A percentile compares a stretch with the other conserved stretches of the same genome.
Evolutionary conservation across 2,888 invertebrate species (phyloP).

Genomic region (Neoascia interrupta): DNA sequence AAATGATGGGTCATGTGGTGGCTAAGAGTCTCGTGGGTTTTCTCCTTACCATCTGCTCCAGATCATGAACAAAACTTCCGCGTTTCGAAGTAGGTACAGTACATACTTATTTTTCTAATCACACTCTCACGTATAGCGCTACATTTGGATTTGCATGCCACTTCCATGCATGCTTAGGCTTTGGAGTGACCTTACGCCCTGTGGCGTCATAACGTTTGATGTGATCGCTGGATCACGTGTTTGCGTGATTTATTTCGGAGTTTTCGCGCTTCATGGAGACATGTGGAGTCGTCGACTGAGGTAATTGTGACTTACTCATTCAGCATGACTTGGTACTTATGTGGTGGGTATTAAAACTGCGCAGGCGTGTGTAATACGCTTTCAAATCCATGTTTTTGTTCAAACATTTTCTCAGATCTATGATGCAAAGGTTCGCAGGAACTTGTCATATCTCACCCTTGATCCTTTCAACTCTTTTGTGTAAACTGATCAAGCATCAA

Average conservation of each 20-base stretch:
- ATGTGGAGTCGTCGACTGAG: conserved; percentile 44
- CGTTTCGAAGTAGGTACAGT: conserved; percentile 10
- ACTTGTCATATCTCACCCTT: no score
- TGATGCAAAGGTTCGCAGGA: no score
- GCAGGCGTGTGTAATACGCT: no score
- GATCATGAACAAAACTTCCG: conserved; percentile 51
- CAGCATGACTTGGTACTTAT: conserved; percentile 53
- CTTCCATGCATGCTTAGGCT: neutral
- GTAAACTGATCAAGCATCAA: no score
- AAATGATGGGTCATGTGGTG: conserved; percentile 48
- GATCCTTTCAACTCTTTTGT: no score
- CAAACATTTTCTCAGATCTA: no score
- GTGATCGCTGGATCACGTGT: conserved; percentile 63
- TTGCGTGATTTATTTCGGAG: conserved; percentile 64
- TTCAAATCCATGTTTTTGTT: no score
- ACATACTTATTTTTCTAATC: conserved; percentile 49
- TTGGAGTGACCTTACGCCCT: conserved; percentile 62
- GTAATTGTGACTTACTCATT: conserved; percentile 60
- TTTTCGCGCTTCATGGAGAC: conserved; percentile 38
- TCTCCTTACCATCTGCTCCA: conserved; percentile 38
- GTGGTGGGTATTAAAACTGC: no score
- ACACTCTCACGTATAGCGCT: conserved; percentile 56
- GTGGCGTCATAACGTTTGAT: conserved; percentile 61
- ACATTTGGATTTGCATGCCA: conserved; percentile 49
- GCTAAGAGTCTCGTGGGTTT: conserved; percentile 38